phyloP scores from a whole-genome alignment of 2,888 invertebrate genomes.

The Entomobrya proxima region DNA sequence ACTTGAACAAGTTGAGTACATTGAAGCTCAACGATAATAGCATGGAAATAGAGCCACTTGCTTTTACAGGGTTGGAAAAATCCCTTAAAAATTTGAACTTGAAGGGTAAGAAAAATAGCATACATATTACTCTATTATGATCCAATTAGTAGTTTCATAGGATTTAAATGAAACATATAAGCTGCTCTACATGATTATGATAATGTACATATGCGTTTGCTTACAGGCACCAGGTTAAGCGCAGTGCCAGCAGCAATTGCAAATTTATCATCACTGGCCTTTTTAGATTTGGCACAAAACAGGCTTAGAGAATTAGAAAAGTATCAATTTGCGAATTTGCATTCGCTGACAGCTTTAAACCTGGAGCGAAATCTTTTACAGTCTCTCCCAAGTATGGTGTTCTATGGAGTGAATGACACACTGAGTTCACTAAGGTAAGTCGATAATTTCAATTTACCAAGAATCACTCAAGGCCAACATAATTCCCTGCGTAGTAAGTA shows the following conservation, averaged over 20 bases:
- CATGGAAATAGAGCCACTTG: constrained; percentile 83
- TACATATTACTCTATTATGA: no score
- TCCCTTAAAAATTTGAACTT: constrained; percentile 92
- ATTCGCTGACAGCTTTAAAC: constrained; percentile 90
- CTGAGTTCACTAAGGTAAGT: constrained; percentile 91
- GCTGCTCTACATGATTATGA: not conserved
- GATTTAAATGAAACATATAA: not conserved
- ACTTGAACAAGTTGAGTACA: constrained; percentile 85
- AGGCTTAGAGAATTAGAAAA: constrained; percentile 84
- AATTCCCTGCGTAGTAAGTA: no score
- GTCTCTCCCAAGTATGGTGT: constrained; percentile 85
- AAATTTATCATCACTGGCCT: constrained; percentile 88
- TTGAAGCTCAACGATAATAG: constrained; percentile 93
- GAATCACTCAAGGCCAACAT: no score
- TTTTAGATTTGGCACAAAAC: constrained; percentile 92
- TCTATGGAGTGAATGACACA: constrained; percentile 87
- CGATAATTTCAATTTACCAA: no score
- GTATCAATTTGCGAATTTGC: constrained; percentile 80
- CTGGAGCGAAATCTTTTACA: constrained; percentile 92
- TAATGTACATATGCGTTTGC: not conserved
- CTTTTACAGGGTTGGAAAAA: constrained; percentile 88
- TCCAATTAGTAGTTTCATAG: no score
- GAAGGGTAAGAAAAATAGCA: constrained; percentile 84
- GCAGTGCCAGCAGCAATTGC: constrained; percentile 87
- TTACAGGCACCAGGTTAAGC: constrained; percentile 83